Conservation (phyloP, 2,888 invertebrate genomes). For the Heterodera filipjevi region DNA sequence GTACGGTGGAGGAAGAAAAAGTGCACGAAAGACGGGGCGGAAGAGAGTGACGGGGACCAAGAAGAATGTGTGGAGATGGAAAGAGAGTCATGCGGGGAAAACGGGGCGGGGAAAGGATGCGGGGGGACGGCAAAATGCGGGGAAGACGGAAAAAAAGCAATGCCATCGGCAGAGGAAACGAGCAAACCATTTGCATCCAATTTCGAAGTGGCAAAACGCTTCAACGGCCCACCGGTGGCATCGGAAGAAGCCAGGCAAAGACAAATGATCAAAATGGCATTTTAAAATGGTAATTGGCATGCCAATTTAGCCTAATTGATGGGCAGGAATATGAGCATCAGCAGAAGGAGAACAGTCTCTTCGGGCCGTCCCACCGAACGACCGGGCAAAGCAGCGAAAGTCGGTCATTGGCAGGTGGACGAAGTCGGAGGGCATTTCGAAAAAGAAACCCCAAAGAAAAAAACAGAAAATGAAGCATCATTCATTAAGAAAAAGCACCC, state of each 20-base stretch:
- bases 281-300: conserved; percentile 1
- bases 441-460: no score
- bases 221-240: conserved; percentile 28
- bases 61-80: conserved; percentile 9
- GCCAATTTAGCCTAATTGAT: conserved; percentile 38
- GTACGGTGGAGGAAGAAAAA: conserved; percentile 24
- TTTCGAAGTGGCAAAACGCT: conserved; percentile 39
- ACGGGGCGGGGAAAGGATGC: background rate
- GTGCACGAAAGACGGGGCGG: background rate
- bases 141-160: background rate
- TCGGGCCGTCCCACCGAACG: conserved; percentile 40
- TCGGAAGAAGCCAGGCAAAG: conserved; percentile 22
- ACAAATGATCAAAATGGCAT: background rate
- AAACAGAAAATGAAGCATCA: background rate
- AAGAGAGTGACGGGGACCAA: background rate
- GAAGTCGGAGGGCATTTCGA: no score
- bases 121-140: conserved; percentile 5
- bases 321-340: conserved; percentile 46
- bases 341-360: conserved; percentile 42
- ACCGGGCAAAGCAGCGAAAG: background rate
- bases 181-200: conserved; percentile 35
- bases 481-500: background rate
- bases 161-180: background rate
- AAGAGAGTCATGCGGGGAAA: background rate
- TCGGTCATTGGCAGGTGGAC: no score